These are phyloP conservation scores for Muntiacus muntjak DNA, from an alignment of 2,113 vertebrate genomes.

Conservation along the genomic window DNA sequence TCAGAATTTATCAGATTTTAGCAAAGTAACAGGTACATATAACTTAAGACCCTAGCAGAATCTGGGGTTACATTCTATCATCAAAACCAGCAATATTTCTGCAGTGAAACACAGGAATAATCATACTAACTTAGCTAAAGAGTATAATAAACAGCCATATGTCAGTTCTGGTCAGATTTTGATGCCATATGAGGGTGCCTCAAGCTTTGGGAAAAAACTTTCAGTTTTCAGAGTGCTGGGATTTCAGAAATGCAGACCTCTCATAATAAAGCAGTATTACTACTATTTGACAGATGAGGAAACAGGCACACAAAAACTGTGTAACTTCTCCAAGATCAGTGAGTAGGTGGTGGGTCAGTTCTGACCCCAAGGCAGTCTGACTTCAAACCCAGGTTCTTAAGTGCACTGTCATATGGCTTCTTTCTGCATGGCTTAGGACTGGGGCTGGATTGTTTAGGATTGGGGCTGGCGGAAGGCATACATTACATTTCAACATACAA, in stretches of 20 bases:
- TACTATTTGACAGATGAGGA: background rate
- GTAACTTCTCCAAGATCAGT: background rate
- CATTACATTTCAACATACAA: background rate
- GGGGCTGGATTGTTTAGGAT: background rate
- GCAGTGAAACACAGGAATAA: background rate
- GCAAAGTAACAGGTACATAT: background rate
- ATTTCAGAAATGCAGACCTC: background rate
- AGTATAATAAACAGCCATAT: background rate
- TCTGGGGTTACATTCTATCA: background rate
- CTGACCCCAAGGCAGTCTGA: background rate
- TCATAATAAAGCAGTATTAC: background rate
- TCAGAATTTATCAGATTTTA: background rate
- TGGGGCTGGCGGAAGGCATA: background rate
- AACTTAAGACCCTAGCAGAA: background rate
- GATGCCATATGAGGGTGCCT: background rate
- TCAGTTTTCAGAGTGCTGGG: background rate
- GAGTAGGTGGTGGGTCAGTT: background rate
- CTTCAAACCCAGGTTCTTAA: background rate
- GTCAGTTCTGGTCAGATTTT: background rate
- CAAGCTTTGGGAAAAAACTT: background rate
- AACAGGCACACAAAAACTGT: background rate
- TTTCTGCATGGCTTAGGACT: background rate
- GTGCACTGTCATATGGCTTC: background rate
- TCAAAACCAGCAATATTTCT: constrained; percentile 29
- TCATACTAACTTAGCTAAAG: background rate